Conservation (phyloP, 1,140 invertebrate species). For the Nilaparvata lugens region DNA sequence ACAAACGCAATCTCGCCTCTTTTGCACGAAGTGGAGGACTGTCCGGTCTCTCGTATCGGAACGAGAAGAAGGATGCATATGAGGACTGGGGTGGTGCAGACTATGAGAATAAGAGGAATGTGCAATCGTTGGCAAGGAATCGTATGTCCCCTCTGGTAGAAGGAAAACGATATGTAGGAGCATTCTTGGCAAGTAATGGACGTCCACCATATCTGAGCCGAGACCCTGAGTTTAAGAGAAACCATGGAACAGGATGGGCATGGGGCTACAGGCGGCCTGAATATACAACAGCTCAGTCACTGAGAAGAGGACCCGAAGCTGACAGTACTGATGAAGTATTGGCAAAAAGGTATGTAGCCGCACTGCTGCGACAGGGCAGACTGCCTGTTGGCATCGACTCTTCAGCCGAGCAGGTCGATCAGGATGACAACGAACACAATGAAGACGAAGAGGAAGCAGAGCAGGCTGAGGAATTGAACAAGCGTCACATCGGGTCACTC, state of each 20-base stretch:
- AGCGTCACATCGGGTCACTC: constrained; percentile 16
- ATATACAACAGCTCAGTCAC: no score
- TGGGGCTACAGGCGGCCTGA: neutral
- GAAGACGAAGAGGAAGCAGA: constrained; percentile 8
- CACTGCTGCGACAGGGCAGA: constrained; percentile 22
- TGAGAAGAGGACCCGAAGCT: neutral
- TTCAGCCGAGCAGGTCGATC: constrained; percentile 5
- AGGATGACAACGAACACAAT: neutral
- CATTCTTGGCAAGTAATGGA: constrained; percentile 15
- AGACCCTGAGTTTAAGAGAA: constrained; percentile 13
- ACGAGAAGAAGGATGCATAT: constrained; percentile 12
- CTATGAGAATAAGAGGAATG: constrained; percentile 23
- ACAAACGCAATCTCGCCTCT: constrained; percentile 24
- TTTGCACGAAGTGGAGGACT: constrained; percentile 20
- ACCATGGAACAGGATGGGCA: constrained; percentile 14
- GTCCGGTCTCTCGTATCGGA: constrained; percentile 7
- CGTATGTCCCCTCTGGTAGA: constrained; percentile 17
- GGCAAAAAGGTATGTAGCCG: constrained; percentile 21
- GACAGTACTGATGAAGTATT: constrained; percentile 3
- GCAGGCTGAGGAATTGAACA: constrained; percentile 9
- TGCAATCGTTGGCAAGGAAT: constrained; percentile 23
- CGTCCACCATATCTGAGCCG: constrained; percentile 8
- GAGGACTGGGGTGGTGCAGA: constrained; percentile 11
- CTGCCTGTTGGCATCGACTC: constrained; percentile 16
- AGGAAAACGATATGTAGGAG: constrained; percentile 24